phyloP scores from a whole-genome alignment of 2,113 vertebrate species.

The Ariopsis seemanni region DNA sequence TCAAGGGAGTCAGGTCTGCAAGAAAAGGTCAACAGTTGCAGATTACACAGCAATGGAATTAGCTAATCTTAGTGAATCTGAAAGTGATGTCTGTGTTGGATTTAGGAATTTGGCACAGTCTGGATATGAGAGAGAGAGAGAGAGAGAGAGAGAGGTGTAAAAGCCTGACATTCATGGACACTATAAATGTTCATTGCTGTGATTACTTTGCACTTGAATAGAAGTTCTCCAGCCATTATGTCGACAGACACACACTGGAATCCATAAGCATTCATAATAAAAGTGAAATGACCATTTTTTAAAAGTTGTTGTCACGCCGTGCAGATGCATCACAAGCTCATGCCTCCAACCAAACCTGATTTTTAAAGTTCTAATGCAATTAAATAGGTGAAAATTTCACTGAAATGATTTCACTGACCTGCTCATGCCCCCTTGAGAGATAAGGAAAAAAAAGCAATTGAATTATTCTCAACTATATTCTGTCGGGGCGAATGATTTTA shows the following conservation, averaged over 20 bases:
- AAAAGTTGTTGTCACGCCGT: background rate
- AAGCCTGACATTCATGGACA: slow-evolving; percentile 8
- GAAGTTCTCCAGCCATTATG: background rate
- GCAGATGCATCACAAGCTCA: slow-evolving; percentile 14
- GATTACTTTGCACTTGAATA: slow-evolving; percentile 19
- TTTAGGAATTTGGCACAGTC: slow-evolving; percentile 9
- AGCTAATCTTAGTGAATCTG: slow-evolving; percentile 21
- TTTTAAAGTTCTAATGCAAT: slow-evolving; percentile 33
- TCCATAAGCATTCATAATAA: slow-evolving; percentile 23
- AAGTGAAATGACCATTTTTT: slow-evolving; percentile 15
- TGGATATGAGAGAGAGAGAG: background rate
- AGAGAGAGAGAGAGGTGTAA: background rate
- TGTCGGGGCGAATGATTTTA: slow-evolving; percentile 33
- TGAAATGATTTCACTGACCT: slow-evolving; percentile 31
- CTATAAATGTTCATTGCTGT: background rate
- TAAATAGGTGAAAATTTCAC: slow-evolving; percentile 25
- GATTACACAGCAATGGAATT: slow-evolving; percentile 23
- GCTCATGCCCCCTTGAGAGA: slow-evolving; percentile 30
- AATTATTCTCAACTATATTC: slow-evolving; percentile 27
- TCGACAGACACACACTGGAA: slow-evolving; percentile 10
- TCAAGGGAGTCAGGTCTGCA: background rate
- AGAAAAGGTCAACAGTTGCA: slow-evolving; percentile 22
- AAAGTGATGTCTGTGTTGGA: slow-evolving; percentile 15
- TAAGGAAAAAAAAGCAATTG: background rate
- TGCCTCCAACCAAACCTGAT: slow-evolving; percentile 13